Evolutionary conservation across 2,888 invertebrate genomes (phyloP).

Genomic region (Polia nebulosa): DNA sequence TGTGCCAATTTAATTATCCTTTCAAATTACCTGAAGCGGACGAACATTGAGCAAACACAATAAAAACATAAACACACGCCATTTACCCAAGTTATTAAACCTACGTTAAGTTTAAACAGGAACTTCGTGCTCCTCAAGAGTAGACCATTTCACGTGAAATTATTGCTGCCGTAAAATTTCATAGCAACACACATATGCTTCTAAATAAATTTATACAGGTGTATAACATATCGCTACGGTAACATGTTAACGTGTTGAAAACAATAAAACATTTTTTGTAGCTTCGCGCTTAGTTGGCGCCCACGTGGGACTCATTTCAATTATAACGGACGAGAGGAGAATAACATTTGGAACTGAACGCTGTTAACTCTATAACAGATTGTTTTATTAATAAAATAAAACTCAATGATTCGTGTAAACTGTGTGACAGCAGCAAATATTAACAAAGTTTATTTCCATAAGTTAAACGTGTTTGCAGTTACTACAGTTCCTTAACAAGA

Average conservation of each 20-base stretch:
- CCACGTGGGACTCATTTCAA: slow-evolving; percentile 69
- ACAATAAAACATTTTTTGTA: slow-evolving; percentile 62
- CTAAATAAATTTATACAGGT: slow-evolving; percentile 43
- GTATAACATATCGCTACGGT: slow-evolving; percentile 24
- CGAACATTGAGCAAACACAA: slow-evolving; percentile 48
- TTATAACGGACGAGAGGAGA: slow-evolving; percentile 50
- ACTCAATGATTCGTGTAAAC: slow-evolving; percentile 13
- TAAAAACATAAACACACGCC: slow-evolving; percentile 57
- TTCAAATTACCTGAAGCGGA: slow-evolving; percentile 41
- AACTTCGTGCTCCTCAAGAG: slow-evolving; percentile 42
- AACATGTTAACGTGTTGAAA: slow-evolving; percentile 48
- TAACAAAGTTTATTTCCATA: slow-evolving; percentile 40
- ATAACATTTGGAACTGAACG: slow-evolving; percentile 39
- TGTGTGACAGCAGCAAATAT: slow-evolving; percentile 20
- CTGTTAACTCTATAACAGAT: slow-evolving; percentile 37
- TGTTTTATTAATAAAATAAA: slow-evolving; percentile 43
- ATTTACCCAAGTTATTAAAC: slow-evolving; percentile 59
- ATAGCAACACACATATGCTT: slow-evolving; percentile 40
- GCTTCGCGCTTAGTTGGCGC: slow-evolving; percentile 67
- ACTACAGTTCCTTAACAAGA: slow-evolving; percentile 35
- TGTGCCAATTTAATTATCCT: slow-evolving; percentile 50
- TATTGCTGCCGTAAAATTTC: slow-evolving; percentile 62
- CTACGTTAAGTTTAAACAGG: slow-evolving; percentile 42
- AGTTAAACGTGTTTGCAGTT: slow-evolving; percentile 23
- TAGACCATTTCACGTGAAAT: slow-evolving; percentile 47